Base-by-base conservation (phyloP, 2,888 invertebrate genomes). In the Abrostola triplasia region DNA sequence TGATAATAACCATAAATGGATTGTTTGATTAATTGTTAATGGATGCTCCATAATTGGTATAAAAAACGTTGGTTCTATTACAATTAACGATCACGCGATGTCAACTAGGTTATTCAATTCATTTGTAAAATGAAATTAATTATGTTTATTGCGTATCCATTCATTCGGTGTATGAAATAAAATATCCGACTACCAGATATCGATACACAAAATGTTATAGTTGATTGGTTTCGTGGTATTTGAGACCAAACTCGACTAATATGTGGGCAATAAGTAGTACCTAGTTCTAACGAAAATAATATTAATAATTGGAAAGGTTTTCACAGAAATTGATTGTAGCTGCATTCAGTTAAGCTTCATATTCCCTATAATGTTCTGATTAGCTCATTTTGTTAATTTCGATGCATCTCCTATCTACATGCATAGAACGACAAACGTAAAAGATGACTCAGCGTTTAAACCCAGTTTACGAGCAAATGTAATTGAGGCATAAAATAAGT, bases 61-160 rank as follows among this genome's bases (percentile, higher is more conserved):
- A 6, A 73, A 59, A 36, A 42, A 56, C 40, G 11, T 44, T 41
- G 50, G 41, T 51, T 59, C 42, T 58, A 8, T 40, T 65, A n/a
- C 52, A 38, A 74, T 69, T 59, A 72, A 24, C 24, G 36, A 61
- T 44, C 78, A 72, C 64, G 68, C 68, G 54, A 77, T 56, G 44
- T 51, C 12, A 47, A 60, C 40, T 12, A 44, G 37, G 59, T 40
- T 63, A 24, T 47, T 24, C 44, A 47, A 47, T 47, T 24, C 44
- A 47, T 10, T 47, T 58, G 37, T 55, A 62, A 55, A 55, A 54
- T 51, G 24, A 50, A 36, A 63, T 24, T 24, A 24, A 24, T 56
- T 41, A 37, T 59, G 24, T n/a, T n/a, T 62, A 44, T 42, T 36
- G 24, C 44, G 37, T 44, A 42, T 13, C 7, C 24, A 42, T 56